Evolutionary conservation across 2,888 invertebrate genomes (phyloP).

Genomic region (Coelinius sp.): DNA sequence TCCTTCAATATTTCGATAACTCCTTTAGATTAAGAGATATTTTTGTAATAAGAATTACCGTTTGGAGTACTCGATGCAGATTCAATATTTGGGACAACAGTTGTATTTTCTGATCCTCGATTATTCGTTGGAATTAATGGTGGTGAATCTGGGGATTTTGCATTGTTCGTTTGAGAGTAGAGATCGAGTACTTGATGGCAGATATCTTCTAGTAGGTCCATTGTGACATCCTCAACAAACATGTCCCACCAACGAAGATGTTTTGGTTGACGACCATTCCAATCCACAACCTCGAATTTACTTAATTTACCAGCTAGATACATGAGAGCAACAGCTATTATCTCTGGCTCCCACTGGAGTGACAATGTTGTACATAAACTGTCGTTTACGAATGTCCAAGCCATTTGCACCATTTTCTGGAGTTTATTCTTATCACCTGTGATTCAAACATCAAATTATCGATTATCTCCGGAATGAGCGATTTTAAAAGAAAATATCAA

Average conservation of each 20-base stretch:
- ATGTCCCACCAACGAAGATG: constrained; percentile 3
- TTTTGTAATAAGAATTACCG: constrained; percentile 49
- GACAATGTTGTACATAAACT: constrained; percentile 96
- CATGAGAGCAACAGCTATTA: constrained; percentile 96
- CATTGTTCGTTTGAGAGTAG: constrained; percentile 82
- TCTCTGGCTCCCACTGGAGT: constrained; percentile 99
- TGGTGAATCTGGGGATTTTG: constrained; percentile 78
- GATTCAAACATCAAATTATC: constrained; percentile 43
- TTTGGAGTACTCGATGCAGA: constrained; percentile 62
- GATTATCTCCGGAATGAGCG: too few relatives aligned
- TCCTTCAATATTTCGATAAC: too few relatives aligned
- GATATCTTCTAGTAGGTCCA: constrained; percentile 96
- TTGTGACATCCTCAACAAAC: constrained; percentile 89
- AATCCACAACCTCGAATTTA: constrained; percentile 95
- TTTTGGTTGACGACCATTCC: constrained; percentile 77
- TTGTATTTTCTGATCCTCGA: constrained; percentile 57
- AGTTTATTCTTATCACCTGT: constrained; percentile 90
- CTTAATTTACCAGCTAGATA: constrained; percentile 96
- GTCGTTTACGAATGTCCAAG: constrained; percentile 99
- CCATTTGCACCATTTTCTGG: constrained; percentile 98
- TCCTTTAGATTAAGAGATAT: background rate
- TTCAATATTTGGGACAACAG: constrained; percentile 57
- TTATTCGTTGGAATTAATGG: constrained; percentile 73
- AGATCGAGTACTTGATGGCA: constrained; percentile 96
- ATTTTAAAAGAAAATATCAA: background rate